A percentile compares a stretch with the other conserved stretches of the same genome.
Conservation (phyloP, 2,888 invertebrate species). For the Metellina segmentata region DNA sequence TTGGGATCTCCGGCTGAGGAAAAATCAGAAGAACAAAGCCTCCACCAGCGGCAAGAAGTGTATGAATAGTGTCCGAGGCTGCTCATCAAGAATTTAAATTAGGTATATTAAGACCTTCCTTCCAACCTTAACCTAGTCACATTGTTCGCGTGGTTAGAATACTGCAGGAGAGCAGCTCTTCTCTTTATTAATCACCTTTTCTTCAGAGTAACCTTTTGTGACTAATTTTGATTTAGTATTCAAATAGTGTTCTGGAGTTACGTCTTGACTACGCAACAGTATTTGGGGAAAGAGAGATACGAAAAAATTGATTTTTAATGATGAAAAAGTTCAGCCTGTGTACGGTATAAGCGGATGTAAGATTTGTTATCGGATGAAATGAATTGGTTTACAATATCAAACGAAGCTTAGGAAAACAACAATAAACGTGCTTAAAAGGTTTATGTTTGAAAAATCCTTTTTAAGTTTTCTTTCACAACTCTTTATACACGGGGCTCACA, state of each 20-base stretch:
- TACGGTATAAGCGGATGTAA: too few relatives aligned
- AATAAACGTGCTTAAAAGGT: too few relatives aligned
- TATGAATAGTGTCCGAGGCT: conserved; percentile 25
- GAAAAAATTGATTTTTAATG: too few relatives aligned
- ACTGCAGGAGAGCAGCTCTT: not conserved
- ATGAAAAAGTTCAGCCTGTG: too few relatives aligned
- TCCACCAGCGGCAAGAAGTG: conserved; percentile 13
- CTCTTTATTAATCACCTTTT: not conserved
- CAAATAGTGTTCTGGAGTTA: not conserved
- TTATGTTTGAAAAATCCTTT: too few relatives aligned
- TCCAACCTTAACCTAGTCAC: conserved; percentile 60
- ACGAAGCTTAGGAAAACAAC: too few relatives aligned
- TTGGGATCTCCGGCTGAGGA: conserved; percentile 2
- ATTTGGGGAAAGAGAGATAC: too few relatives aligned
- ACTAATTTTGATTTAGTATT: not conserved
- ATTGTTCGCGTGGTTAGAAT: conserved; percentile 11
- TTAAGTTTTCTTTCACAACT: too few relatives aligned
- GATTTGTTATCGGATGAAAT: too few relatives aligned
- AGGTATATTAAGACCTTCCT: conserved; percentile 22
- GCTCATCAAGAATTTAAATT: conserved; percentile 57
- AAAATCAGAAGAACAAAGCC: conserved; percentile 18
- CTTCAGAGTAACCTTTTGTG: not conserved
- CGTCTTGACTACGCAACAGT: not conserved
- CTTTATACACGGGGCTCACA: too few relatives aligned
- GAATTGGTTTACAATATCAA: too few relatives aligned